Percentiles rank a stretch among this genome's conserved stretches.
These are phyloP conservation scores for Aphis gossypii DNA, from an alignment of 1,140 invertebrate species.

Conservation along the genomic window DNA sequence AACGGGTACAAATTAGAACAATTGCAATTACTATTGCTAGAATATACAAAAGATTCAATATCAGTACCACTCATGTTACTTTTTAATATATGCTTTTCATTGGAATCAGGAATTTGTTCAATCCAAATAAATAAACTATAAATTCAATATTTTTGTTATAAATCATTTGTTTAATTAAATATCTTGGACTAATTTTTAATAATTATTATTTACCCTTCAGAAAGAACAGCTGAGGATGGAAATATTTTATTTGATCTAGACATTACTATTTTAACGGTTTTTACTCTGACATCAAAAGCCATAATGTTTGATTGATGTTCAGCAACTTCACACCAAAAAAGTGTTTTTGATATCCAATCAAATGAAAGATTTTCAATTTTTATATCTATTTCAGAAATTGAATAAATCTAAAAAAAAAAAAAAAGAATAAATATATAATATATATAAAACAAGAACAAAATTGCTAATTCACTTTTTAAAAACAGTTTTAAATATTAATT, in stretches of 20 bases:
- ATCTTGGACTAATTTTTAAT: not conserved
- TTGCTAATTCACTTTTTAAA: not conserved
- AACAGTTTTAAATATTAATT: not conserved
- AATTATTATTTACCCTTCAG: constrained; percentile 27
- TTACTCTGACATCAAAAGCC: not conserved
- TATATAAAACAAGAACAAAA: not conserved
- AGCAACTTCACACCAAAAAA: constrained; percentile 55
- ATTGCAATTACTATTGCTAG: constrained; percentile 65
- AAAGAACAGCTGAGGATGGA: constrained; percentile 12
- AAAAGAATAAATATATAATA: not conserved
- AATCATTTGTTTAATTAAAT: not conserved
- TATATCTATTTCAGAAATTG: not conserved
- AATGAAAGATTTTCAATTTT: constrained; percentile 55
- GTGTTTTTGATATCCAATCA: constrained; percentile 56
- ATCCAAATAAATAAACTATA: constrained; percentile 78
- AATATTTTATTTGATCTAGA: constrained; percentile 11
- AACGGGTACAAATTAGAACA: constrained; percentile 70
- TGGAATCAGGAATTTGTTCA: constrained; percentile 67
- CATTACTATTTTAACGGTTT: not conserved
- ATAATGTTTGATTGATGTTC: constrained; percentile 35
- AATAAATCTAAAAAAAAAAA: not conserved
- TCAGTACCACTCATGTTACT: constrained; percentile 69
- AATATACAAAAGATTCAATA: constrained; percentile 70
- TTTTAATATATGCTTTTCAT: constrained; percentile 70
- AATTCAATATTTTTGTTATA: constrained; percentile 61